Evolutionary conservation across 2,113 vertebrate species (phyloP), one percentile per base, ranked within the genome.

Genomic region (Phoenicopterus ruber): DNA sequence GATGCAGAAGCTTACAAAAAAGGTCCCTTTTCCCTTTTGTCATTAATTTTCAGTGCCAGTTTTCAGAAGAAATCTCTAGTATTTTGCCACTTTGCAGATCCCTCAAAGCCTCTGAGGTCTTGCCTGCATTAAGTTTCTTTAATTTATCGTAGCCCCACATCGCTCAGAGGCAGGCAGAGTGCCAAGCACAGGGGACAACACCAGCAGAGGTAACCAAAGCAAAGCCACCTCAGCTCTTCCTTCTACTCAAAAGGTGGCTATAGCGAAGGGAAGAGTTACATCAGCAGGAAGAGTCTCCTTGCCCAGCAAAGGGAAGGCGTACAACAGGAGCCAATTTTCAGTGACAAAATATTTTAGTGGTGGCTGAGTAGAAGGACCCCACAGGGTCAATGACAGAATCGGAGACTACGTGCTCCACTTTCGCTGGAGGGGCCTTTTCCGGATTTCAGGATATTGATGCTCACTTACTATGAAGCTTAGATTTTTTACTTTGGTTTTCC

Each of bases 11-110:
- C 36, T 46, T 66, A 28, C 25, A 67, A 21, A 34, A 65, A 77
- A 36, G 6, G 70, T 93, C 94, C 78, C 89, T 92, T 90, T 94
- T 92, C 95, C 94, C 91, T 85, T 87, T 57, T 69, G 57, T 93
- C 87, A 93, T 97, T 95, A 82, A 94, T 82, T 93, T 91, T 67
- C n/a, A 84, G 88, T 42, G 76, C 55, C 83, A 81, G 15, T 58
- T 94, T 94, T 58, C 63, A 87, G 38, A 16, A 84, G 83, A 26
- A 86, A 63, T 83, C 54, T 86, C 74, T 17, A 50, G 36, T 11
- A 88, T 47, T n/a, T 66, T 71, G 67, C 19, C 54, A 58, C 71
- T 70, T 66, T 40, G 50, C 67, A 70, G 25, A 74, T 50, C 42
- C 21, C 49, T 86, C 22, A 19, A 42, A 58, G 42, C 47, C 47